Percentiles rank a stretch among this genome's conserved stretches.
Evolutionary conservation across 2,888 invertebrate species (phyloP).

Genomic region (Ophioninae sp.): DNA sequence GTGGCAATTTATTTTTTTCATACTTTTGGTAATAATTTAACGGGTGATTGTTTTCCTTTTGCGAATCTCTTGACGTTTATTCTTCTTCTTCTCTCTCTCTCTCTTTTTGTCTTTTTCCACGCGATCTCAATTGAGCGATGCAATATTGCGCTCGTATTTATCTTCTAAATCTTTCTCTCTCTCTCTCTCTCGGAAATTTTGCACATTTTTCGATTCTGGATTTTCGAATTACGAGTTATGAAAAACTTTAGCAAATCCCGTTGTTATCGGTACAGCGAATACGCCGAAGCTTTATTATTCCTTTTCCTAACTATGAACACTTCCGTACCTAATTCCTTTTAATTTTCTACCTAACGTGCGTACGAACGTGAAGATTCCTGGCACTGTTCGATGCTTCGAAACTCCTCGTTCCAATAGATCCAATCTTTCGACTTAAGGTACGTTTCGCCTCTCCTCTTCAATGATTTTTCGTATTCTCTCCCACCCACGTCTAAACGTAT

Average conservation of each 20-base stretch:
- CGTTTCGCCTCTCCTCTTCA: background rate
- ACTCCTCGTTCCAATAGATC: conserved; percentile 10
- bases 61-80: background rate
- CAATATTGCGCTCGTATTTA: conserved; percentile 2
- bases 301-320: conserved; percentile 40
- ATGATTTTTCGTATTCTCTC: no score
- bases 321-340: conserved; percentile 46
- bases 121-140: conserved; percentile 1
- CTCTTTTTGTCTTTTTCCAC: conserved; percentile 1
- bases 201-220: no score
- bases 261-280: no score
- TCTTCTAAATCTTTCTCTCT: conserved; percentile 13
- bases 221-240: no score
- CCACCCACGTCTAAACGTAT: no score
- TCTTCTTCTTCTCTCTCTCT: conserved; percentile 9
- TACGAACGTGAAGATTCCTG: conserved; percentile 34
- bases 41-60: background rate
- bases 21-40: background rate
- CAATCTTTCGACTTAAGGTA: conserved; percentile 1
- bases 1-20: background rate
- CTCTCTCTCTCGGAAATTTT: background rate
- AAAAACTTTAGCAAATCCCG: no score
- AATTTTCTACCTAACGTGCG: conserved; percentile 52
- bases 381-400: conserved; percentile 13
- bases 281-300: background rate